Percentiles rank a stretch among this genome's conserved stretches.
phyloP scores from a whole-genome alignment of 2,888 invertebrate species.

The Cryptus viduatorius region DNA sequence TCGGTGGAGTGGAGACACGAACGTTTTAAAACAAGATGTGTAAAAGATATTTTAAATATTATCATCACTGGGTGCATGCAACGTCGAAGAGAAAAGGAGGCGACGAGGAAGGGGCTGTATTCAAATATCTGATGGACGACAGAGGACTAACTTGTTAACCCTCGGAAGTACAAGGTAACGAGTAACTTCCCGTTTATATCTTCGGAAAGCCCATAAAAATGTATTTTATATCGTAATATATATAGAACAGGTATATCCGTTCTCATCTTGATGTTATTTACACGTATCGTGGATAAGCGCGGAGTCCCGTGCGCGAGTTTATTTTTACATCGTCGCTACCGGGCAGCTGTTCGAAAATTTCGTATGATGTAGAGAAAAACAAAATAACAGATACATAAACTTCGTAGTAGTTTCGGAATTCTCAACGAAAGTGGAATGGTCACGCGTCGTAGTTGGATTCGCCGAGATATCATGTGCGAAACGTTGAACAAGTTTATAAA shows the following conservation, averaged over 20 bases:
- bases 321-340: slow-evolving; percentile 58
- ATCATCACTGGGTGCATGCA: slow-evolving; percentile 78
- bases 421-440: slow-evolving; percentile 8
- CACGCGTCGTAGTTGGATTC: slow-evolving; percentile 8
- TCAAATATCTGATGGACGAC: slow-evolving; percentile 81
- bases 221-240: slow-evolving; percentile 56
- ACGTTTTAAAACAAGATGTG: slow-evolving; percentile 78
- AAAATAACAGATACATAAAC: slow-evolving; percentile 38
- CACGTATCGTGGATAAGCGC: slow-evolving; percentile 4
- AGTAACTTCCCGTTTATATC: background rate
- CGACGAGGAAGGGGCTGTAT: slow-evolving; percentile 74
- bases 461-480: background rate
- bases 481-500: background rate
- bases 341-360: slow-evolving; percentile 62
- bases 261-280: background rate
- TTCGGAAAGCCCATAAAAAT: slow-evolving; percentile 25
- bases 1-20: slow-evolving; percentile 40
- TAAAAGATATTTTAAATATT: slow-evolving; percentile 78
- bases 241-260: background rate
- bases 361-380: slow-evolving; percentile 52
- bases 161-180: slow-evolving; percentile 79
- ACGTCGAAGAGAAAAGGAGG: slow-evolving; percentile 75
- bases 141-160: slow-evolving; percentile 82
- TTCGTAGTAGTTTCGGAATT: slow-evolving; percentile 40
- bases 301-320: slow-evolving; percentile 35